Evolutionary conservation across 2,113 vertebrate genomes (phyloP), one percentile per base, ranked within the genome.

Genomic region (Oceanodroma tethys): DNA sequence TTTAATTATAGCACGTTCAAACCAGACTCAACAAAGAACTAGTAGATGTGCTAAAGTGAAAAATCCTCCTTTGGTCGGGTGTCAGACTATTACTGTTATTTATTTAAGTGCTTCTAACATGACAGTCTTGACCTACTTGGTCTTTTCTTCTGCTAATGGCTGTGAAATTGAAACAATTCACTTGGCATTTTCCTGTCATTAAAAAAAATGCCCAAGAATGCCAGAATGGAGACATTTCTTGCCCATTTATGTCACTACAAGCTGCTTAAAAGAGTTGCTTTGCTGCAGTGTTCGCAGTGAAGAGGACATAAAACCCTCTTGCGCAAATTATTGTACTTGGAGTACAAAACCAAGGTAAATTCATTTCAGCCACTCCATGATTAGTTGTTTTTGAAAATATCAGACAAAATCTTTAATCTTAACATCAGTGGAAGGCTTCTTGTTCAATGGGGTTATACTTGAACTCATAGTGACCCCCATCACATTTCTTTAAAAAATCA

Each of bases 121-220:
- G 89, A 80, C 62, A 88, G 78, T 88, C 79, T 80, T 42, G 42
- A 96, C 94, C 86, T 89, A 76, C 58, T 91, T 89, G 86, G 78
- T 97, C 76, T 95, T 96, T 96, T 93, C 81, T 94, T 95, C 81
- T 50, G 16, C 73, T 95, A 95, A 95, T 90, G 73, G 91, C 60
- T 91, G 86, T 75, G 83, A 97, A 95, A 95, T 93, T 89, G 83
- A 95, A 95, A 94, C 84, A 91, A 97, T 95, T 96, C 94, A 59
- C 89, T 91, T 80, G 27, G 74, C 45, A 87, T 95, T 97, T 96
- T 80, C 85, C 84, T 88, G 70, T 86, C 78, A 80, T 84, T 89
- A 76, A 84, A 87, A 97, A 95, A 95, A 86, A 86, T 53, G 43
- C 36, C 70, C 53, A 66, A 75, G 76, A 95, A 94, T 75, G 30